phyloP scores from a whole-genome alignment of 2,113 vertebrate genomes.

The Notothenia rossii region DNA sequence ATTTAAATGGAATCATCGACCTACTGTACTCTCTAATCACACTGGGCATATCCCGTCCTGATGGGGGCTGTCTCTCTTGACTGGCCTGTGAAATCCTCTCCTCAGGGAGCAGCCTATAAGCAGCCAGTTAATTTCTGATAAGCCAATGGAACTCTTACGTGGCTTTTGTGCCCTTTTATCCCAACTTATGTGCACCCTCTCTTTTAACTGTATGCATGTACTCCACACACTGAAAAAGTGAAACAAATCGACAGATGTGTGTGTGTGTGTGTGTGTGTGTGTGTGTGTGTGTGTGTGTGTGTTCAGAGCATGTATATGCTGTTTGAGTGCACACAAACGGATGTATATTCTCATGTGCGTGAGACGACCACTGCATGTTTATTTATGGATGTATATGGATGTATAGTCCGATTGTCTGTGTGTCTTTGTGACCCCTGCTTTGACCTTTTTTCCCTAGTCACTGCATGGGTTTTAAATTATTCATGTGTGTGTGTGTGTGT shows the following conservation, averaged over 20 bases:
- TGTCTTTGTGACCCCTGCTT: slow-evolving; percentile 75
- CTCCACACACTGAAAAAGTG: slow-evolving; percentile 22
- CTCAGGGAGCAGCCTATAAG: slow-evolving; percentile 75
- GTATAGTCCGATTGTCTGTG: slow-evolving; percentile 73
- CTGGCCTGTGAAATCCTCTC: slow-evolving; percentile 61
- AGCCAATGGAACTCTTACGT: slow-evolving; percentile 58
- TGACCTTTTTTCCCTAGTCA: slow-evolving; percentile 79
- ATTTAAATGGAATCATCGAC: slow-evolving; percentile 77
- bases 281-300: slow-evolving; percentile 7
- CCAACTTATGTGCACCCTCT: slow-evolving; percentile 33
- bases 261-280: slow-evolving; percentile 28
- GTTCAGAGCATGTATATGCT: slow-evolving; percentile 13
- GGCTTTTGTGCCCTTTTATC: slow-evolving; percentile 54
- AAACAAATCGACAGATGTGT: slow-evolving; percentile 36
- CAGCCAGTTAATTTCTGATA: slow-evolving; percentile 76
- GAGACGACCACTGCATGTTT: slow-evolving; percentile 39
- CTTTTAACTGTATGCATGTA: background rate
- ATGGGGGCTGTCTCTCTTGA: slow-evolving; percentile 63
- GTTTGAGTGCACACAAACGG: slow-evolving; percentile 24
- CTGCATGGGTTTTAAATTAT: slow-evolving; percentile 82
- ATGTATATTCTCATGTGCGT: slow-evolving; percentile 51
- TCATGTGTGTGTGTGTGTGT: slow-evolving; percentile 72
- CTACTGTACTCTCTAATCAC: slow-evolving; percentile 77
- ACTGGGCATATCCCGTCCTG: slow-evolving; percentile 64
- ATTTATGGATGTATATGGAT: slow-evolving; percentile 76